Base-by-base conservation (phyloP, 2,888 invertebrate species). In the Philopedon plagiatum region DNA sequence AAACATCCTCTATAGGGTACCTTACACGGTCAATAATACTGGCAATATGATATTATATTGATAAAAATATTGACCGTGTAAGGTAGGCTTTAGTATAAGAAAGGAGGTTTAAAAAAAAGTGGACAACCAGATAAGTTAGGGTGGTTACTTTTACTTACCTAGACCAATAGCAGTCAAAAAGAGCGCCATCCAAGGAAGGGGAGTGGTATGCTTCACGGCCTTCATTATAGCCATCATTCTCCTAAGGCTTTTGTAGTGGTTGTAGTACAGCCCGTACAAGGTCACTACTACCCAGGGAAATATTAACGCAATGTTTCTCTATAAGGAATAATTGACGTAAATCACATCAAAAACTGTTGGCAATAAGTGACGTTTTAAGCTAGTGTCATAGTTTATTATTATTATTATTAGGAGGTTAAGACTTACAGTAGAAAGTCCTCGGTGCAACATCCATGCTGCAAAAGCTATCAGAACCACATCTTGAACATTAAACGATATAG, bases 251-350 rank as follows among this genome's bases (percentile, higher is more conserved):
- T 76, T 77, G 71, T 82, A 83, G 68, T 83, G 83, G 46, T 79
- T 81, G 62, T 79, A 80, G 64, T 84, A 83, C n/a, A 83, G 77
- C 32, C 81, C 81, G 74, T 82, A 83, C 8, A 77, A 56, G 2
- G 82, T 81, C 44, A 81, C 72, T 3, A 79, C 26, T 2, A 84
- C 73, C 84, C 84, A 84, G 8, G 84, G 84, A n/a, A 83, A 70
- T 46, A 83, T 77, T 34, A 82, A 75, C 2, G 76, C 69, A 1
- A 78, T 71, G 19, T 78, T 79, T 71, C 78, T 75, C 79, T 80
- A 56, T 62, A 78, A 78, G 8, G 34, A 32, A 49, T 15, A 49
- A 26, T 15, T 19, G 18, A 23, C 3, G 3, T 26, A 26, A 26
- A 3, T 7, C 7, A 26, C 26, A n/a, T n/a, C n/a, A n/a, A n/a